These are phyloP conservation scores for Hyperoplus immaculatus DNA, from an alignment of 2,797 vertebrate species.

Conservation along the genomic window DNA sequence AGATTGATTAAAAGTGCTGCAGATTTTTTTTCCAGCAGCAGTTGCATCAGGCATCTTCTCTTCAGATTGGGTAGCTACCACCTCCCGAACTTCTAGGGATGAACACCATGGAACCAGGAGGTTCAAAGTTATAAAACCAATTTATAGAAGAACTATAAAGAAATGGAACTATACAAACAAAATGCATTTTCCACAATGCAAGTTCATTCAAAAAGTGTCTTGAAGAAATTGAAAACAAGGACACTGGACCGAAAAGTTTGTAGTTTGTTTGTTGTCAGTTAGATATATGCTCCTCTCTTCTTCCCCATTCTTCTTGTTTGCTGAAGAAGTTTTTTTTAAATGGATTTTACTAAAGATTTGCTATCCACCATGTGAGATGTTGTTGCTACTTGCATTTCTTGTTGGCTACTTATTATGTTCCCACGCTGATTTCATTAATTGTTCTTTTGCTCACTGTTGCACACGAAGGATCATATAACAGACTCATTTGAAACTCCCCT, in stretches of 20 bases:
- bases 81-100: not conserved
- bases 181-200: not conserved
- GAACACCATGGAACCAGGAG: not conserved
- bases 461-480: not conserved
- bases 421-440: constrained; percentile 24
- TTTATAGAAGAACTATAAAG: not conserved
- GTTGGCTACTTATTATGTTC: constrained; percentile 3
- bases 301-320: not conserved
- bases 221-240: not conserved
- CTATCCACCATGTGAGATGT: not conserved
- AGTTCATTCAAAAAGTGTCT: not conserved
- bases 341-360: not conserved
- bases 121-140: not conserved
- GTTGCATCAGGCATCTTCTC: not conserved
- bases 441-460: not conserved
- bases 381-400: not conserved
- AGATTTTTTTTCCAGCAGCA: not conserved
- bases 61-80: not conserved
- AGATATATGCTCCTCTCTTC: not conserved
- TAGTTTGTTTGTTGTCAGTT: not conserved
- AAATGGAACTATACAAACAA: not conserved
- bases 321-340: not conserved
- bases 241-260: not conserved
- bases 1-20: not conserved
- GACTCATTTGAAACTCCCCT: not conserved